Conservation (phyloP, 2,888 invertebrate genomes). For the Eurytoma californica region DNA sequence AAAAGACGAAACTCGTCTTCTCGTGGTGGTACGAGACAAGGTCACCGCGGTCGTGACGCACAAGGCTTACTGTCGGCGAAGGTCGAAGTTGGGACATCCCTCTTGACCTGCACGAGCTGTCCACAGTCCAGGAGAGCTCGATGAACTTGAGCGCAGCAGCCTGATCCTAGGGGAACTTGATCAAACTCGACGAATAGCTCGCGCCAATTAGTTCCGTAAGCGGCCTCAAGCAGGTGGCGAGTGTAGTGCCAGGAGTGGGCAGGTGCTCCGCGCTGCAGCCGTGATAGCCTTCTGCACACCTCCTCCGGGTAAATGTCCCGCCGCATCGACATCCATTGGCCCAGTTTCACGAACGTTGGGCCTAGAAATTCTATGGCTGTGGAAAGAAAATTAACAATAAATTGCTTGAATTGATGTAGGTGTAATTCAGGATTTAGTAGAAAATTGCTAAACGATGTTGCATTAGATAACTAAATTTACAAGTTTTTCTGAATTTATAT, state of each 20-base stretch:
- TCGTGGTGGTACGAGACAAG: too few relatives aligned
- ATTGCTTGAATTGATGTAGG: neutral
- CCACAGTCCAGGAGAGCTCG: conserved; percentile 5
- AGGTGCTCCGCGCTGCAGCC: conserved; percentile 69
- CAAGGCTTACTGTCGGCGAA: conserved; percentile 31
- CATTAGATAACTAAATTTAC: neutral
- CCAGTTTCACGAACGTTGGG: conserved; percentile 76
- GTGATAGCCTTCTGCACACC: conserved; percentile 72
- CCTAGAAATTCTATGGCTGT: conserved; percentile 72
- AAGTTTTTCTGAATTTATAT: neutral
- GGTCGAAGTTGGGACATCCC: neutral
- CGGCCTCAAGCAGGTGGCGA: conserved; percentile 63
- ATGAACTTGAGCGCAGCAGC: conserved; percentile 76
- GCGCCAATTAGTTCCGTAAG: conserved; percentile 72
- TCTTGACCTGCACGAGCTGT: neutral
- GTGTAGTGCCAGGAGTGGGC: conserved; percentile 74
- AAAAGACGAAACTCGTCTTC: too few relatives aligned
- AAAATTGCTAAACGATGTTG: neutral
- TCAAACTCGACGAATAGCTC: conserved; percentile 71
- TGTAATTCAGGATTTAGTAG: neutral
- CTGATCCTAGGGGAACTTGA: conserved; percentile 76
- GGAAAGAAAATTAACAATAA: neutral
- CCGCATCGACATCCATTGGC: conserved; percentile 77
- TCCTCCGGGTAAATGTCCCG: conserved; percentile 75
- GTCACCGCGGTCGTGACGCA: too few relatives aligned